Conservation (phyloP, 2,797 vertebrate genomes). For the Cephalopachus bancanus region DNA sequence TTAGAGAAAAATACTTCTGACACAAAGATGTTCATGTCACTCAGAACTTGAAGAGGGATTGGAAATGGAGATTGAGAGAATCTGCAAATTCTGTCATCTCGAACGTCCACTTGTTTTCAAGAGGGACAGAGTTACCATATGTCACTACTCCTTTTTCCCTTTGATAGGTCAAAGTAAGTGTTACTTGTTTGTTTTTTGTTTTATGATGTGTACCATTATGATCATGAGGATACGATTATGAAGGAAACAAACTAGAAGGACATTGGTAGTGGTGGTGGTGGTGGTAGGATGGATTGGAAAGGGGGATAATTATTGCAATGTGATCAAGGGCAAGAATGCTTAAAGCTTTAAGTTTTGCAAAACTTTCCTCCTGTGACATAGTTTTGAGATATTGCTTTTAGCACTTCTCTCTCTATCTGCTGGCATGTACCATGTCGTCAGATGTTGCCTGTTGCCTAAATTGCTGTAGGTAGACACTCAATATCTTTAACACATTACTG, state of each 20-base stretch:
- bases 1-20: not conserved
- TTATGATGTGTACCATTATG: not conserved
- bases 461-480: not conserved
- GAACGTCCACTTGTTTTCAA: not conserved
- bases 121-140: not conserved
- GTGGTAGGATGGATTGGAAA: not conserved
- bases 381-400: not conserved
- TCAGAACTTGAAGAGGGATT: not conserved
- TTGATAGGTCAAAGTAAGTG: not conserved
- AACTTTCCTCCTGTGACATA: not conserved
- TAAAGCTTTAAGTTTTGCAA: not conserved
- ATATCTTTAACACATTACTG: not conserved
- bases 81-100: not conserved
- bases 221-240: not conserved
- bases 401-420: not conserved
- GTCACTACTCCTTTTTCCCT: not conserved
- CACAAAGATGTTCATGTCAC: not conserved
- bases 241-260: not conserved
- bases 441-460: not conserved
- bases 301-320: not conserved
- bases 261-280: fast-evolving
- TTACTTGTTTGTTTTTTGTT: not conserved
- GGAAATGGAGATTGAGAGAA: not conserved
- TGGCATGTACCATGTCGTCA: not conserved
- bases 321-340: not conserved